Percentiles rank a stretch among this genome's conserved stretches.
phyloP scores from a whole-genome alignment of 2,888 invertebrate species.

The Empis stercorea region DNA sequence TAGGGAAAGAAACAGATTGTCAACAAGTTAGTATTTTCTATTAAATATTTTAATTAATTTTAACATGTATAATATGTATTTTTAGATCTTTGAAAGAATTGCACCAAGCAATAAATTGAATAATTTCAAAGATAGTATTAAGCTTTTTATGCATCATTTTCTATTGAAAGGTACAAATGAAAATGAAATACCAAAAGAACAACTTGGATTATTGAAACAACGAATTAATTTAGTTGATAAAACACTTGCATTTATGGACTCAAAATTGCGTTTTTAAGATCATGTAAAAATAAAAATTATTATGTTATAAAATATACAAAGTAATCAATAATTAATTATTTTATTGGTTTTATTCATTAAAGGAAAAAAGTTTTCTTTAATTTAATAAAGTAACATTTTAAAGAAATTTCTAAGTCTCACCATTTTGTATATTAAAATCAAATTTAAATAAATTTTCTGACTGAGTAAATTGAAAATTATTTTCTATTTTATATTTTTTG shows the following conservation, averaged over 20 bases:
- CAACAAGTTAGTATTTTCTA: constrained; percentile 14
- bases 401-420: too few species aligned
- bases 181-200: constrained; percentile 32
- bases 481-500: neutral
- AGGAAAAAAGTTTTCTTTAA: too few species aligned
- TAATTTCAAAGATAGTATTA: constrained; percentile 68
- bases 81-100: constrained; percentile 55
- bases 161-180: constrained; percentile 51
- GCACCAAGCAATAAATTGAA: constrained; percentile 60
- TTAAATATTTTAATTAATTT: neutral
- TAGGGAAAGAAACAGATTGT: constrained; percentile 43
- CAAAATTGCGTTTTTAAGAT: constrained; percentile 22
- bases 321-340: neutral
- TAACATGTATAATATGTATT: neutral
- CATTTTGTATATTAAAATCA: constrained; percentile 40
- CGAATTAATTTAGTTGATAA: constrained; percentile 54
- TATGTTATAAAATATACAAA: neutral
- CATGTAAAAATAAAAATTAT: neutral
- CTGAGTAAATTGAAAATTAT: constrained; percentile 19
- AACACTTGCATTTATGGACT: constrained; percentile 43
- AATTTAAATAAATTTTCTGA: constrained; percentile 49
- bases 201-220: constrained; percentile 40
- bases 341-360: too few species aligned
- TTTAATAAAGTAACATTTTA: too few species aligned
- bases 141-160: constrained; percentile 79